These are phyloP conservation scores for Tenthredo mesomela DNA, from an alignment of 2,888 invertebrate species.

Conservation along the genomic window DNA sequence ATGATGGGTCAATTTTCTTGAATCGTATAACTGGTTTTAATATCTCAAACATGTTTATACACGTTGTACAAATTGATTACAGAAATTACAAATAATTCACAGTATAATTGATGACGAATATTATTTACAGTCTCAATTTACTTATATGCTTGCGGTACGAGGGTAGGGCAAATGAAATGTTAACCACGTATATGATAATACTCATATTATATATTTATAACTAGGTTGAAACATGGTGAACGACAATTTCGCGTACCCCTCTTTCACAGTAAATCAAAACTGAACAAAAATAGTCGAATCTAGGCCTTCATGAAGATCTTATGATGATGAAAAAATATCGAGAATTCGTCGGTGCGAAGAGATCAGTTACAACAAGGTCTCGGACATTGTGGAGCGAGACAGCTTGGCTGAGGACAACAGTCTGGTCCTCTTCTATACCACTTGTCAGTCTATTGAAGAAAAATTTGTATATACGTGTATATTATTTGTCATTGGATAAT, in stretches of 20 bases:
- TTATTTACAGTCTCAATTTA: neutral
- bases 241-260: neutral
- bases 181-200: neutral
- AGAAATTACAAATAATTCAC: slow-evolving; percentile 30
- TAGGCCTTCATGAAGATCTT: too few relatives aligned
- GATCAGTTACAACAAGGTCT: slow-evolving; percentile 56
- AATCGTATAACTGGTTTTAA: neutral
- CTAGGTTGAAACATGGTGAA: neutral
- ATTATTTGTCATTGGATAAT: neutral
- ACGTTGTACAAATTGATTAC: slow-evolving; percentile 21
- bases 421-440: slow-evolving; percentile 67
- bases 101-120: neutral
- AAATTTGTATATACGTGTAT: neutral
- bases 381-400: slow-evolving; percentile 64
- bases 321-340: neutral
- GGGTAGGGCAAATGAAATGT: neutral
- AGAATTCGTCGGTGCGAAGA: neutral
- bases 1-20: neutral
- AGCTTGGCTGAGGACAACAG: slow-evolving; percentile 66
- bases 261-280: neutral
- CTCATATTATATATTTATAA: too few relatives aligned
- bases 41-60: neutral
- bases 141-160: neutral
- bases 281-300: neutral
- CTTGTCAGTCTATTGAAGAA: slow-evolving; percentile 62